Base-by-base conservation (phyloP, 2,888 invertebrate species). In the Brenthis hecate region DNA sequence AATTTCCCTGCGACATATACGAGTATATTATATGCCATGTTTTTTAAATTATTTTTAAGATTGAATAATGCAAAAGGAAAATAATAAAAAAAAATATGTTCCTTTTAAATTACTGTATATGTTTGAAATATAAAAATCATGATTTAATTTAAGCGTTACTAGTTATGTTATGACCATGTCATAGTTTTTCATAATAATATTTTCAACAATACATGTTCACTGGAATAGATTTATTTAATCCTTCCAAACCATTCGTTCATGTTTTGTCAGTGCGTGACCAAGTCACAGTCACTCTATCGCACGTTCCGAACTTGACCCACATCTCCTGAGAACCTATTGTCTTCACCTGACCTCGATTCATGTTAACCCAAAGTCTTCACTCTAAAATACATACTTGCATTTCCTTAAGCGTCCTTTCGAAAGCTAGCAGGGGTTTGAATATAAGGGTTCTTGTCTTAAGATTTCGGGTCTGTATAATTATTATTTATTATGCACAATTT, bases 291-390 rank as follows among this genome's bases (percentile, higher is more conserved):
- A 78, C 76, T 82, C 77, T 78, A 81, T 75, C 80, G 83, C 81
- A 82, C 83, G 76, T 78, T 71, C 68, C 82, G 84, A 89, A 91
- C 91, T 92, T 92, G 91, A 91, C 92, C 90, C 79, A 91, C 90
- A 87, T 89, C 81, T 81, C 81, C 76, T 75, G 76, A 83, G 84
- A 85, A 81, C 79, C 87, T 80, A 91, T 91, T 92, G 91, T 92
- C 84, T 89, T 82, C 72, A 74, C 64, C 71, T 65, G 85, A 77
- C 90, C 90, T 89, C 89, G 82, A 81, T 82, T 81, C 47, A 74
- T 76, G 82, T 83, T 84, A 81, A 84, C 83, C 85, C 85, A 88
- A 86, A 83, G 85, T 82, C 74, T 58, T 68, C 57, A 65, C 67
- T 72, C 64, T 56, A 68, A 72, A 72, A 72, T 56, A 57, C 69